These are phyloP conservation scores for Ochlodes sylvanus DNA, from an alignment of 2,888 invertebrate genomes.

Conservation along the genomic window DNA sequence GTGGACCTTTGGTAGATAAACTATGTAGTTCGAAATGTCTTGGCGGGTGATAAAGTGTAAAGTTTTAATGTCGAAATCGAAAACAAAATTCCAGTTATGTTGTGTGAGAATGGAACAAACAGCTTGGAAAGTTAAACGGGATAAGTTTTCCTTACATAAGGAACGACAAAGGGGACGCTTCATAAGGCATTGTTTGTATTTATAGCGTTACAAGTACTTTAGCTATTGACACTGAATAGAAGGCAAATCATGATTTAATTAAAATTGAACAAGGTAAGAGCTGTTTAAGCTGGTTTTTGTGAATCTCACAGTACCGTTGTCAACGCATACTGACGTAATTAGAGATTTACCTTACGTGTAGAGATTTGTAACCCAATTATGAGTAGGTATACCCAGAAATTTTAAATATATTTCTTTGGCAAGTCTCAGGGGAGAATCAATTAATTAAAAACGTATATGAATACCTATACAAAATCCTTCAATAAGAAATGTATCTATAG, in stretches of 20 bases:
- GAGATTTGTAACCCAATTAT: too few relatives aligned
- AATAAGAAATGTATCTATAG: too few relatives aligned
- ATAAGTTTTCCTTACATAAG: constrained; percentile 63
- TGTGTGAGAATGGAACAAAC: constrained; percentile 50
- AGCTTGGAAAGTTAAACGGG: constrained; percentile 63
- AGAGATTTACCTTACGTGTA: too few relatives aligned
- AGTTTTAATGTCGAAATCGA: constrained; percentile 22
- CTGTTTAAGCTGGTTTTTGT: too few relatives aligned
- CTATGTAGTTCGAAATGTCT: background rate
- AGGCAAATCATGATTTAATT: background rate
- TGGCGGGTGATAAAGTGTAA: constrained; percentile 1
- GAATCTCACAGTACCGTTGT: too few relatives aligned
- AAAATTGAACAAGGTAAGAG: background rate
- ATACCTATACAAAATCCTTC: too few relatives aligned
- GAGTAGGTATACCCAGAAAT: too few relatives aligned
- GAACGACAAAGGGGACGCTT: constrained; percentile 51
- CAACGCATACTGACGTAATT: too few relatives aligned
- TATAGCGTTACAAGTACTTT: constrained; percentile 51
- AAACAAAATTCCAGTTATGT: constrained; percentile 25
- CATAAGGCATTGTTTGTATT: constrained; percentile 51
- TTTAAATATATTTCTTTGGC: too few relatives aligned
- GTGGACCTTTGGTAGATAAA: constrained; percentile 12
- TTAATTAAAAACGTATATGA: too few relatives aligned
- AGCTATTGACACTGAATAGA: constrained; percentile 11
- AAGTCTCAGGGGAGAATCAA: too few relatives aligned